Evolutionary conservation across 2,113 vertebrate genomes (phyloP).

Genomic region (Cinclus mexicanus): DNA sequence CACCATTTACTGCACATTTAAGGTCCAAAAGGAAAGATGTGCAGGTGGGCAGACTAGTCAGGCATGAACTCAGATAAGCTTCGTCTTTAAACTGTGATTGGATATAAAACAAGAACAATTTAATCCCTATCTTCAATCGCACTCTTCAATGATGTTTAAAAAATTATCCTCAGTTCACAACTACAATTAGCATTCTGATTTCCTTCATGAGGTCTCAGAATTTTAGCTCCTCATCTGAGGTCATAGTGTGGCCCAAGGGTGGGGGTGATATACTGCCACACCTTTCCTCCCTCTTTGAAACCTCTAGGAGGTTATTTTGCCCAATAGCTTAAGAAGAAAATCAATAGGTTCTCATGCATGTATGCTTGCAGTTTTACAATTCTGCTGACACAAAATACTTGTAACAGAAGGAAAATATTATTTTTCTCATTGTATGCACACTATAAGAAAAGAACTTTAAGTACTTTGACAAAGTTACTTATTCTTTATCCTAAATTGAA

Average conservation of each 20-base stretch:
- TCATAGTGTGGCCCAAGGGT: background rate
- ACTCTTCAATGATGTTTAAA: background rate
- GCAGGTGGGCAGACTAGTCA: background rate
- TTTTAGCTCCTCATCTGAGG: background rate
- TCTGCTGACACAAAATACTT: background rate
- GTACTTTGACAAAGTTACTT: background rate
- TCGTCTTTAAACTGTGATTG: background rate
- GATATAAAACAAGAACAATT: background rate
- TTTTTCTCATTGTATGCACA: background rate
- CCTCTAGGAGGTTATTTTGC: background rate
- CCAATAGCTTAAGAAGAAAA: background rate
- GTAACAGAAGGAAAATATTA: background rate
- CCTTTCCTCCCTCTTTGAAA: background rate
- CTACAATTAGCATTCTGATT: background rate
- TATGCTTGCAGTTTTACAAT: background rate
- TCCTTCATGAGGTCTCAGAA: background rate
- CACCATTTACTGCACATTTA: background rate
- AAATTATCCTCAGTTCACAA: background rate
- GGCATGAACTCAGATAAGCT: background rate
- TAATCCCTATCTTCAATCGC: background rate
- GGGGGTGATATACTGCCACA: background rate
- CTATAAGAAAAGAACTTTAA: background rate
- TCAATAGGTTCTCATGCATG: accelerated
- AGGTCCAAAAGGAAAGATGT: background rate
- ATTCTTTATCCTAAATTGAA: background rate